Evolutionary conservation across 2,797 vertebrate species (phyloP), one percentile per base, ranked within the genome.

Genomic region (Erithacus rubecula): DNA sequence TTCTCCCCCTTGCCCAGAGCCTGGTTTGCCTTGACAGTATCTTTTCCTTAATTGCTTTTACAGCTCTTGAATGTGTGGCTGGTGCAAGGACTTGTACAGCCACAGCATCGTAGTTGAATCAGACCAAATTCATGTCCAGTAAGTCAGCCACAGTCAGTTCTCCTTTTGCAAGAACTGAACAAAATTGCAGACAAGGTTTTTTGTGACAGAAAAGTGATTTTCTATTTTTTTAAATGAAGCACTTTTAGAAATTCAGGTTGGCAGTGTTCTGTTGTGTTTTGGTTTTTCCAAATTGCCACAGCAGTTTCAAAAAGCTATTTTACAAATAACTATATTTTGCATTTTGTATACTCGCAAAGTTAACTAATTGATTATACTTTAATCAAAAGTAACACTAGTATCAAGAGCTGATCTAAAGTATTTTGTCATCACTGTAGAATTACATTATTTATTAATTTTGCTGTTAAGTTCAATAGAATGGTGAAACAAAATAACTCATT

Each of bases 1-100:
- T 20, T 26, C 4, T 41, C 5, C 20, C 7, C 4, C 1, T 2
- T 8, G 12, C 5, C 5, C 10, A 5, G 22, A 5, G 4, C 7
- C 36, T 74, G 8, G 1, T 74, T 37, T 77, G 32, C 11, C 68
- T 56, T 53, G 55, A 29, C 39, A 69, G 9, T 56, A 62, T 52
- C 74, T 79, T 81, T 75, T 72, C 55, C 43, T 3, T 65, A 47
- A 29, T 19, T 70, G 55, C 17, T 89, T 68, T 69, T 77, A 30
- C 52, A 49, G 15, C 43, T 91, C 36, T 90, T 46, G n/a, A 11
- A 5, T n/a, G 23, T 56, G 49, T 80, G 86, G 34, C 49, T 85
- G 34, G 49, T 4, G 0, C 41, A 80, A 74, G 68, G 49, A 51
- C 82, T 79, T 53, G 8, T 55, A 60, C 52, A 77, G 49, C 78